A percentile compares a stretch with the other conserved stretches of the same genome.
These are phyloP conservation scores for Zaprionus vittiger DNA, from an alignment of 1,140 invertebrate species.

Conservation along the genomic window DNA sequence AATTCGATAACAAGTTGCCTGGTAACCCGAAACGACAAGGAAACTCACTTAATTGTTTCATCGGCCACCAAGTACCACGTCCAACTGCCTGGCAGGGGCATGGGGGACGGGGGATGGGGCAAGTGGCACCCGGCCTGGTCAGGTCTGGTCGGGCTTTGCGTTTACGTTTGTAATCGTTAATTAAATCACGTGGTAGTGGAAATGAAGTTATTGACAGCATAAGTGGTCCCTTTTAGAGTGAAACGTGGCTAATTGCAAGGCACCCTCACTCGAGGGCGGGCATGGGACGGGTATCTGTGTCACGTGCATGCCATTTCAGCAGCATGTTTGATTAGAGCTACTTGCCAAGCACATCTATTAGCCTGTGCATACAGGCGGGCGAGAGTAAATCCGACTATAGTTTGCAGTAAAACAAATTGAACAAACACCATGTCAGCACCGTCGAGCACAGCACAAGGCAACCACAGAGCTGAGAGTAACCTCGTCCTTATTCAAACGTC, in stretches of 20 bases:
- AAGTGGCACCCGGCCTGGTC: background rate
- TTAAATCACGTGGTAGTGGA: constrained; percentile 77
- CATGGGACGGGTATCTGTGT: background rate
- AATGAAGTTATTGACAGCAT: constrained; percentile 76
- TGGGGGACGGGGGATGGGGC: too few relatives aligned
- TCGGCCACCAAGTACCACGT: constrained; percentile 18
- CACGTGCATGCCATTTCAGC: constrained; percentile 19
- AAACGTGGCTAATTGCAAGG: constrained; percentile 67
- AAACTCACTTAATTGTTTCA: constrained; percentile 74
- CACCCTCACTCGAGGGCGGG: background rate
- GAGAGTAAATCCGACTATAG: constrained; percentile 1
- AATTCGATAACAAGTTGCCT: constrained; percentile 41
- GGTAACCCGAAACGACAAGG: constrained; percentile 49
- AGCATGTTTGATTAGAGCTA: constrained; percentile 10
- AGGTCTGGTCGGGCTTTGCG: background rate
- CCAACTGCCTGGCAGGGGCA: too few relatives aligned
- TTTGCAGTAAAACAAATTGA: constrained; percentile 40
- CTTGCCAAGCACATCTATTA: constrained; percentile 2
- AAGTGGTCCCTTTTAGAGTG: constrained; percentile 48
- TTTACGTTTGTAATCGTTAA: constrained; percentile 65
- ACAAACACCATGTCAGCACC: constrained; percentile 27
- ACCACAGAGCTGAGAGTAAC: background rate
- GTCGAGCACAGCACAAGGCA: background rate
- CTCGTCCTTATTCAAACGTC: too few relatives aligned
- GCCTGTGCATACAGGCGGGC: background rate